Evolutionary conservation across 2,797 vertebrate species (phyloP).

Genomic region (Channallabes apus): DNA sequence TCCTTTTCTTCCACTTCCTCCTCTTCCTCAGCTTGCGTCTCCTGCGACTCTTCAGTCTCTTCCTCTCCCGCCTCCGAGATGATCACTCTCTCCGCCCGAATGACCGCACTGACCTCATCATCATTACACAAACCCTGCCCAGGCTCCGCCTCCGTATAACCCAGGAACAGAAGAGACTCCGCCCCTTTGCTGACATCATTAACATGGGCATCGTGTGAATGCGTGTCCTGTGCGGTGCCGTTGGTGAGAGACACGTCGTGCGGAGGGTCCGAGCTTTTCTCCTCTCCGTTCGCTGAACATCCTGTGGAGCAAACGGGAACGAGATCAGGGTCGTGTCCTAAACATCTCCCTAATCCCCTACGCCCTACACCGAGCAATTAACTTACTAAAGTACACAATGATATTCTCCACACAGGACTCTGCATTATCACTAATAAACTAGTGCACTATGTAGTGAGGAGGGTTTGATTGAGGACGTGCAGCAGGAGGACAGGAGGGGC

Average conservation of each 20-base stretch:
- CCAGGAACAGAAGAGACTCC: conserved; percentile 46
- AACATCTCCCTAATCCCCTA: not conserved
- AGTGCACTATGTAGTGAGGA: conserved; percentile 11
- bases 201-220: conserved; percentile 18
- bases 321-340: not conserved
- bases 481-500: not conserved
- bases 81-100: conserved; percentile 72
- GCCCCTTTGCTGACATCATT: conserved; percentile 46
- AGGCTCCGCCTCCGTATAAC: conserved; percentile 51
- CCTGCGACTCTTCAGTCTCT: not conserved
- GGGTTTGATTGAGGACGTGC: not conserved
- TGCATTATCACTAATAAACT: not conserved
- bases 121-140: conserved; percentile 47
- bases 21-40: conserved; percentile 5
- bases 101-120: conserved; percentile 63
- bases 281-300: conserved; percentile 17
- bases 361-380: not conserved
- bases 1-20: not conserved
- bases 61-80: conserved; percentile 71
- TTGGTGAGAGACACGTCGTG: conserved; percentile 54
- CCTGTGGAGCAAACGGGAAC: conserved; percentile 19
- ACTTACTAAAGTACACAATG: not conserved
- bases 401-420: too few species aligned
- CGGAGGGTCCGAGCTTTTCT: conserved; percentile 9
- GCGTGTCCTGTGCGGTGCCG: conserved; percentile 43